A percentile compares a stretch with the other conserved stretches of the same genome.
phyloP scores from a whole-genome alignment of 1,140 invertebrate genomes.

The Carposina sasakii region DNA sequence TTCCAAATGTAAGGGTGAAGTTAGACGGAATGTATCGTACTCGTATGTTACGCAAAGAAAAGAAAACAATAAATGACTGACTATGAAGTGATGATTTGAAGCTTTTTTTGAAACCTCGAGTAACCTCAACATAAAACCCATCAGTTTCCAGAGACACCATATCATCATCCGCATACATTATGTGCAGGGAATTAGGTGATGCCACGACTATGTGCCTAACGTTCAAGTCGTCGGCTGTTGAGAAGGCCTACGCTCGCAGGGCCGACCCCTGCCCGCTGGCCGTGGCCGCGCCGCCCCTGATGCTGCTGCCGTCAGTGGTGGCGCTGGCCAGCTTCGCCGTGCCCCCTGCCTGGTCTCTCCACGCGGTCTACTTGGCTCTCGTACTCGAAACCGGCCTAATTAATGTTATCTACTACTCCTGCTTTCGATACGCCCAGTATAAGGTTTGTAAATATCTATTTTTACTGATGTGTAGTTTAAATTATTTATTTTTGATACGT shows the following conservation, averaged over 20 bases:
- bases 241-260: slow-evolving; percentile 77
- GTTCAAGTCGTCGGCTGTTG: slow-evolving; percentile 78
- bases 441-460: slow-evolving; percentile 30
- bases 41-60: too few relatives aligned
- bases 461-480: not conserved
- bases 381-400: slow-evolving; percentile 47
- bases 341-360: slow-evolving; percentile 40
- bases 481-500: slow-evolving; percentile 6
- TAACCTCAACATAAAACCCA: too few relatives aligned
- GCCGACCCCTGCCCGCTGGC: slow-evolving; percentile 54
- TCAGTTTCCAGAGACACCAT: too few relatives aligned
- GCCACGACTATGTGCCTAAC: slow-evolving; percentile 78
- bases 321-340: slow-evolving; percentile 44
- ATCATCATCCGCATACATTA: too few relatives aligned
- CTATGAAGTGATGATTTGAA: too few relatives aligned
- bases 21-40: too few relatives aligned
- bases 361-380: slow-evolving; percentile 46
- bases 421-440: slow-evolving; percentile 44
- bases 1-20: too few relatives aligned
- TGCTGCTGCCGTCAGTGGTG: slow-evolving; percentile 47
- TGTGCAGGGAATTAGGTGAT: slow-evolving; percentile 76
- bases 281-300: slow-evolving; percentile 75
- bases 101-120: too few relatives aligned
- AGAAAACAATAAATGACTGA: too few relatives aligned
- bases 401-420: slow-evolving; percentile 48